Conservation (phyloP, 2,113 vertebrate genomes). For the Xyrauchen texanus region DNA sequence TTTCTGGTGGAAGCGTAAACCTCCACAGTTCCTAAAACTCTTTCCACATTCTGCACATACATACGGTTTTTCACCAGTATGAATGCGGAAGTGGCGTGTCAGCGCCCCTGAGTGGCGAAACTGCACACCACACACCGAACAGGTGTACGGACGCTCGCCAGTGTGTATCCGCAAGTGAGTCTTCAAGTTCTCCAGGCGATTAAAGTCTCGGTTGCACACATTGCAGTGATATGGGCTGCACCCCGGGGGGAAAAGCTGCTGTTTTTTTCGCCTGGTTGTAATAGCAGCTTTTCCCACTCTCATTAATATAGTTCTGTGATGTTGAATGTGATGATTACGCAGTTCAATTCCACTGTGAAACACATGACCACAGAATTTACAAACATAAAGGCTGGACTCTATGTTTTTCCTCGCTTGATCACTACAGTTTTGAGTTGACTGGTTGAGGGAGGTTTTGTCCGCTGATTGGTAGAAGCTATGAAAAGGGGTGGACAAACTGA, state of each 20-base stretch:
- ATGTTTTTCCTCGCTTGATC: slow-evolving; percentile 50
- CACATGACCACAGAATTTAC: slow-evolving; percentile 66
- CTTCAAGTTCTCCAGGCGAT: slow-evolving; percentile 75
- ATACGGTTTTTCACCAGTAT: slow-evolving; percentile 75
- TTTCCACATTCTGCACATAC: slow-evolving; percentile 72
- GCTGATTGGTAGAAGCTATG: slow-evolving; percentile 57
- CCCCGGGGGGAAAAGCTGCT: slow-evolving; percentile 69
- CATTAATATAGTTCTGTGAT: slow-evolving; percentile 55
- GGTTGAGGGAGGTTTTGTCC: slow-evolving; percentile 42
- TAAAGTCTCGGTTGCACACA: slow-evolving; percentile 72
- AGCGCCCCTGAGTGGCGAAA: slow-evolving; percentile 75
- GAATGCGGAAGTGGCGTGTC: slow-evolving; percentile 75
- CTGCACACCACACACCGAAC: slow-evolving; percentile 70
- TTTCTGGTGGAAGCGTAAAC: slow-evolving; percentile 73
- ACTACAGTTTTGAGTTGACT: slow-evolving; percentile 50
- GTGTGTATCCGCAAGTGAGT: slow-evolving; percentile 77
- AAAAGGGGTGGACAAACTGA: slow-evolving; percentile 49
- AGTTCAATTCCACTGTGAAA: slow-evolving; percentile 69
- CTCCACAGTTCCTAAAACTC: slow-evolving; percentile 72
- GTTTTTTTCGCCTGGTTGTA: slow-evolving; percentile 46
- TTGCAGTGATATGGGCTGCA: slow-evolving; percentile 72
- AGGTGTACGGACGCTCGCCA: slow-evolving; percentile 71
- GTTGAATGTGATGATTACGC: slow-evolving; percentile 65
- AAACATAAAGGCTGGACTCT: slow-evolving; percentile 48
- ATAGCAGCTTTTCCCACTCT: not conserved